Percentiles rank a stretch among this genome's conserved stretches.
These are phyloP conservation scores for Oncorhynchus clarkii DNA, from an alignment of 2,113 vertebrate species.

Conservation along the genomic window DNA sequence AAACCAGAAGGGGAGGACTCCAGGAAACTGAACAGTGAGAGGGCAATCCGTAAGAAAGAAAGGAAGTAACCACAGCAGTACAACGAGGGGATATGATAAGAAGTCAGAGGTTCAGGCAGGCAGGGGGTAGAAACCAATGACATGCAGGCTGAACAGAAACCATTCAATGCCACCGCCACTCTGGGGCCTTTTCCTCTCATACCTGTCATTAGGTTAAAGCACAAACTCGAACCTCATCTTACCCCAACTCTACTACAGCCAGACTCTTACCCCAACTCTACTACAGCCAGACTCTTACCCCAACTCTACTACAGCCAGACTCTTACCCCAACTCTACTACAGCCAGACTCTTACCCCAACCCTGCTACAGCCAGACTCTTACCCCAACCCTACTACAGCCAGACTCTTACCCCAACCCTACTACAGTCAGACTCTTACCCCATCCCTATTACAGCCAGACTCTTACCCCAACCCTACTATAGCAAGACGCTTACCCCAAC, in stretches of 20 bases:
- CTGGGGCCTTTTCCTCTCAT: slow-evolving; percentile 14
- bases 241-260: slow-evolving; percentile 10
- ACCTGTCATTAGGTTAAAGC: slow-evolving; percentile 46
- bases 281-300: no score
- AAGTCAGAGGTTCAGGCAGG: slow-evolving; percentile 18
- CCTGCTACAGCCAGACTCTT: no score
- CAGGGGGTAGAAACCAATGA: slow-evolving; percentile 56
- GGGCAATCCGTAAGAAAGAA: not conserved
- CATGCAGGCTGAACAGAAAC: slow-evolving; percentile 81
- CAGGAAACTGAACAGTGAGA: slow-evolving; percentile 34
- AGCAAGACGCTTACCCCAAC: no score
- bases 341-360: no score
- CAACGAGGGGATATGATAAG: slow-evolving; percentile 48
- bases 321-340: no score
- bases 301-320: no score
- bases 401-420: no score
- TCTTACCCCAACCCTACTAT: no score
- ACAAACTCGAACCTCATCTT: slow-evolving; percentile 46
- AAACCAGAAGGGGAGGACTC: slow-evolving; percentile 61
- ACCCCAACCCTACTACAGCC: no score
- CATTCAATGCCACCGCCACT: slow-evolving; percentile 66
- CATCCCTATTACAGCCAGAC: no score
- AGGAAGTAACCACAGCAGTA: slow-evolving; percentile 30
- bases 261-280: no score
- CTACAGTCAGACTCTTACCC: no score